Evolutionary conservation across 2,113 vertebrate genomes (phyloP).

Genomic region (Laterallus jamaicensis): DNA sequence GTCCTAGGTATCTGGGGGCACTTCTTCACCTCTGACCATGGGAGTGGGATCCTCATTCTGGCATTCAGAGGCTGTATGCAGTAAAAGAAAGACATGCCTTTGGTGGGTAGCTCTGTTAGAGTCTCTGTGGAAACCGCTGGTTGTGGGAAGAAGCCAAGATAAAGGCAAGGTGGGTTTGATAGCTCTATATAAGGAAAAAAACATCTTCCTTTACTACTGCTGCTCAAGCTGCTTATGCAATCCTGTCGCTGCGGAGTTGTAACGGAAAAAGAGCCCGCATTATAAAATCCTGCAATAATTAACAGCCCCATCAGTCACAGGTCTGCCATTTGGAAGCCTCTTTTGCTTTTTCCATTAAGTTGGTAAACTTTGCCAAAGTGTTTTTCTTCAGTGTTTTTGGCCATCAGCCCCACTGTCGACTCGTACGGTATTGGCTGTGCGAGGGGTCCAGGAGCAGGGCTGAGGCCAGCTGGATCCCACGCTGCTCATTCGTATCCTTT

Average conservation of each 20-base stretch:
- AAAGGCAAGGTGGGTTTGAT: conserved; percentile 33
- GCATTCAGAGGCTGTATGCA: neutral
- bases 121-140: neutral
- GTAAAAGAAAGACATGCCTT: neutral
- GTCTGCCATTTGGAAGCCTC: conserved; percentile 57
- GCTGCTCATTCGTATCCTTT: neutral
- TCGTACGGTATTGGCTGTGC: neutral
- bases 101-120: neutral
- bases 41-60: neutral
- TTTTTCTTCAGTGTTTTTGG: conserved; percentile 54
- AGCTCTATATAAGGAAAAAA: conserved; percentile 41
- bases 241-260: neutral
- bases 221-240: conserved; percentile 1
- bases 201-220: neutral
- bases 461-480: conserved; percentile 53
- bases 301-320: conserved; percentile 50
- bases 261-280: conserved; percentile 42
- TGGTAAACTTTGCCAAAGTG: conserved; percentile 62
- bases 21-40: neutral
- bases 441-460: conserved; percentile 26
- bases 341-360: conserved; percentile 71
- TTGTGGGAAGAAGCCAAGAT: neutral
- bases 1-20: neutral
- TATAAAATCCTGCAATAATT: conserved; percentile 38
- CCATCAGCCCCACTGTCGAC: neutral